A percentile compares a stretch with the other conserved stretches of the same genome.
These are phyloP conservation scores for Brachypterus glaber DNA, from an alignment of 2,888 invertebrate genomes.

Conservation along the genomic window DNA sequence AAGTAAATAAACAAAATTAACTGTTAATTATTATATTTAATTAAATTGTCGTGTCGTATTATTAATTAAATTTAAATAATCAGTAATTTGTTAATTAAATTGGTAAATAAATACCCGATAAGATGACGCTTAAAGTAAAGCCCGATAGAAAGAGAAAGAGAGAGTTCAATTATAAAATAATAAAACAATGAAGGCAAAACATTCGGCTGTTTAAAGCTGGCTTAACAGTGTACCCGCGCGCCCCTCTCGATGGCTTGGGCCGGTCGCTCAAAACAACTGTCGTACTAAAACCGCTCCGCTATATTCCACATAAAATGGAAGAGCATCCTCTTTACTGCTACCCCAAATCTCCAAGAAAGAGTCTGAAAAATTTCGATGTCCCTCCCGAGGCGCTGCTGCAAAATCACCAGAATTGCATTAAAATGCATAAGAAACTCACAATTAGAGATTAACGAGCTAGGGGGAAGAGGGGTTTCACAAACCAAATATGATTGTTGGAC, in stretches of 20 bases:
- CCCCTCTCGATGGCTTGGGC: constrained; percentile 26
- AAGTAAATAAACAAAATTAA: too few species aligned
- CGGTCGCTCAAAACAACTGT: constrained; percentile 39
- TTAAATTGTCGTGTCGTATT: too few species aligned
- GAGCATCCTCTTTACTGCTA: constrained; percentile 22
- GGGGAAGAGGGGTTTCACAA: constrained; percentile 4
- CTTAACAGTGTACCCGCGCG: constrained; percentile 26
- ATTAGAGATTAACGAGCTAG: background rate
- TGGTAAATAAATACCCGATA: too few species aligned
- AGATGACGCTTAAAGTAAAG: too few species aligned
- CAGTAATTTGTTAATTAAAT: too few species aligned
- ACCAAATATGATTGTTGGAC: constrained; percentile 1
- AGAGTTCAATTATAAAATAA: constrained; percentile 28
- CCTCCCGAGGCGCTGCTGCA: constrained; percentile 11
- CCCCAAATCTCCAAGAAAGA: background rate
- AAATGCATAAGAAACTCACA: constrained; percentile 17
- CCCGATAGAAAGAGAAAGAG: too few species aligned
- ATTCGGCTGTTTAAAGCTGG: constrained; percentile 36
- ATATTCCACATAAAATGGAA: constrained; percentile 36
- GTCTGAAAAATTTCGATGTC: constrained; percentile 5
- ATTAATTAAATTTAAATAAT: too few species aligned
- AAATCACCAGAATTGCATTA: constrained; percentile 21
- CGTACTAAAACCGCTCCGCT: constrained; percentile 36
- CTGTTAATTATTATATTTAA: too few species aligned
- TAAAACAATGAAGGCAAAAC: constrained; percentile 33